Evolutionary conservation across 2,113 vertebrate species (phyloP).

Genomic region (Vidua chalybeata): DNA sequence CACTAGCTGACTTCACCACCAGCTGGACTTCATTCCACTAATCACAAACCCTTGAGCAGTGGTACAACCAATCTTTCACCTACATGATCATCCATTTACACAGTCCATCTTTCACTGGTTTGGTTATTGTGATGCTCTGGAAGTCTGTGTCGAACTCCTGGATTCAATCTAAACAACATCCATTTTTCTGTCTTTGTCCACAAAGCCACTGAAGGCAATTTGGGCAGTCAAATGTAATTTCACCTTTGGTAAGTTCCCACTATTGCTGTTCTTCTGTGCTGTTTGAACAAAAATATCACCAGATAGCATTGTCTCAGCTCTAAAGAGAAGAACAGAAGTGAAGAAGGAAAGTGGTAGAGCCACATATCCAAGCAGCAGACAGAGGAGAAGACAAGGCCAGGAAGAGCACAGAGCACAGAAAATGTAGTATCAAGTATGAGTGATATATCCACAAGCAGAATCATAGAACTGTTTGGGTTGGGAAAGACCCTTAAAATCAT

Average conservation of each 20-base stretch:
- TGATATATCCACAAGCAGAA: background rate
- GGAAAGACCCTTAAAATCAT: background rate
- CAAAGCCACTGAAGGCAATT: background rate
- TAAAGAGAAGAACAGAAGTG: background rate
- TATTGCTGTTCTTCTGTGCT: background rate
- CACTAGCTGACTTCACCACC: background rate
- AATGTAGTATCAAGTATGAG: background rate
- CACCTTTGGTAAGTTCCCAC: background rate
- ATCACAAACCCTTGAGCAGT: background rate
- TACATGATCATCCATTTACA: background rate
- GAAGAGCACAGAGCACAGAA: background rate
- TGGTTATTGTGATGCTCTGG: background rate
- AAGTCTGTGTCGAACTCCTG: background rate
- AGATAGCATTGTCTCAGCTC: background rate
- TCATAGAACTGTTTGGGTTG: background rate
- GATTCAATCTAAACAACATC: background rate
- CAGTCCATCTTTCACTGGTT: background rate
- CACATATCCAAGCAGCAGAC: background rate
- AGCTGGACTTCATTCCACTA: background rate
- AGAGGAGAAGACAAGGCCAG: background rate
- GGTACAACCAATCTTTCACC: background rate
- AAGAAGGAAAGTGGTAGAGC: background rate
- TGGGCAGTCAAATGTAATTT: background rate
- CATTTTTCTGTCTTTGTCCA: background rate
- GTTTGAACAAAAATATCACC: background rate